Evolutionary conservation across 2,888 invertebrate species (phyloP).

Genomic region (Ormyrus thymus): DNA sequence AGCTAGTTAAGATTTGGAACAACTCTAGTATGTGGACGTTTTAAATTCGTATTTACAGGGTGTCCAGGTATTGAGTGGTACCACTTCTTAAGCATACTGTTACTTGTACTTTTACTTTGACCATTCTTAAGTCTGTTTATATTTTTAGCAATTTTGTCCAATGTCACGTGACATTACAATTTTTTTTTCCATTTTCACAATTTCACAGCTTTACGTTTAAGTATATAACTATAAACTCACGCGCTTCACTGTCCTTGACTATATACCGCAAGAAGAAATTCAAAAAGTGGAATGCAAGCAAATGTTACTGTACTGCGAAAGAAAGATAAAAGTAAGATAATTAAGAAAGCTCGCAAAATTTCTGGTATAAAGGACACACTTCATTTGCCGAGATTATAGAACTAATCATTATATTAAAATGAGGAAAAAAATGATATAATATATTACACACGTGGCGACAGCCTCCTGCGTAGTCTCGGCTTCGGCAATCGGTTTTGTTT

Average conservation of each 20-base stretch:
- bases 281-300: not conserved
- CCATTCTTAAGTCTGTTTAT: not conserved
- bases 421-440: slow-evolving; percentile 19
- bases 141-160: not conserved
- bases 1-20: too few relatives aligned
- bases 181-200: not conserved
- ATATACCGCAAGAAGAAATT: not conserved
- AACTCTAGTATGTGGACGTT: too few relatives aligned
- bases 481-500: slow-evolving; percentile 51
- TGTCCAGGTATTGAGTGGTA: too few relatives aligned
- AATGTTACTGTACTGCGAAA: not conserved
- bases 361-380: slow-evolving; percentile 35
- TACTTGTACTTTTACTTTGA: too few relatives aligned
- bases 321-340: not conserved
- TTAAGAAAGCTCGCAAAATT: slow-evolving; percentile 8
- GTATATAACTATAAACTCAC: not conserved
- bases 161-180: not conserved
- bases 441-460: slow-evolving; percentile 3
- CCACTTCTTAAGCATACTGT: too few relatives aligned
- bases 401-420: slow-evolving; percentile 25
- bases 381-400: slow-evolving; percentile 38
- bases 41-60: too few relatives aligned
- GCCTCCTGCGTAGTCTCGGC: slow-evolving; percentile 54
- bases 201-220: not conserved
- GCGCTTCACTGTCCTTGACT: not conserved